These are phyloP conservation scores for Pyrochroa serraticornis DNA, from an alignment of 2,888 invertebrate genomes.

Conservation along the genomic window DNA sequence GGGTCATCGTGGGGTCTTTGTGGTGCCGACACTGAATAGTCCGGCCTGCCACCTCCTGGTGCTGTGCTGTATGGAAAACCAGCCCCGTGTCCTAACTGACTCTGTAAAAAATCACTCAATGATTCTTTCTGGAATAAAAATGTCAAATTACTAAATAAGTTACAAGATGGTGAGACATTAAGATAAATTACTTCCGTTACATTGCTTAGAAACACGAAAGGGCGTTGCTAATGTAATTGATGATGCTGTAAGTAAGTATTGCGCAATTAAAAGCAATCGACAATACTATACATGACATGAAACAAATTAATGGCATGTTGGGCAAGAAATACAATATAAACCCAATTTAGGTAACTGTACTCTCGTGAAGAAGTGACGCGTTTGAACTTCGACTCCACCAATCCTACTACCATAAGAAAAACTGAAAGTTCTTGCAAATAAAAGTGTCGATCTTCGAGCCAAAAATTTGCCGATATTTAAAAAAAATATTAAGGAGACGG, in stretches of 20 bases:
- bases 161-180: background rate
- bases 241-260: slow-evolving; percentile 17
- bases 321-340: slow-evolving; percentile 21
- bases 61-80: slow-evolving; percentile 61
- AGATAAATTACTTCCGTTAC: too few relatives aligned
- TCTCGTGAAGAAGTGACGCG: slow-evolving; percentile 9
- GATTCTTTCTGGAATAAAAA: background rate
- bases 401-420: too few relatives aligned
- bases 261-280: slow-evolving; percentile 14
- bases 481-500: too few relatives aligned
- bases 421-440: too few relatives aligned
- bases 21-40: slow-evolving; percentile 52
- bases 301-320: slow-evolving; percentile 17
- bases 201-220: background rate
- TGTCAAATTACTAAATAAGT: background rate
- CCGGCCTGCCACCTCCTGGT: slow-evolving; percentile 62
- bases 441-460: too few relatives aligned
- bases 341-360: slow-evolving; percentile 27
- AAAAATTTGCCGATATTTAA: too few relatives aligned
- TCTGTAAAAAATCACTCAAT: slow-evolving; percentile 37
- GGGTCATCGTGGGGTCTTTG: slow-evolving; percentile 69
- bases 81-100: slow-evolving; percentile 56
- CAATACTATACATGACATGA: slow-evolving; percentile 21
- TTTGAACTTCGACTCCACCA: background rate
- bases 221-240: slow-evolving; percentile 11